Evolutionary conservation across 2,113 vertebrate genomes (phyloP).

Genomic region (Canis aureus): DNA sequence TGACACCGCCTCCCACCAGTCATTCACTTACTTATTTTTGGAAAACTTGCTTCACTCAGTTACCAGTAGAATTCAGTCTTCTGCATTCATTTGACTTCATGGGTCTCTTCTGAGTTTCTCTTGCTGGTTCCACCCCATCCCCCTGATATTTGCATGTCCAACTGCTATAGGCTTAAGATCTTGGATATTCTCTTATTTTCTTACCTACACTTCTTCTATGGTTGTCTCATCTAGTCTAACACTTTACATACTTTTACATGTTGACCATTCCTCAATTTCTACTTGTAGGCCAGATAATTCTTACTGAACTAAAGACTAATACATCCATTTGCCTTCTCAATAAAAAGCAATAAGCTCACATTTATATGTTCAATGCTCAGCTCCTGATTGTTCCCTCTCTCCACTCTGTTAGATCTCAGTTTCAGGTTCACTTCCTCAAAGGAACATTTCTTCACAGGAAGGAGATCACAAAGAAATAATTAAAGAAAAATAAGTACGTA

Average conservation of each 20-base stretch:
- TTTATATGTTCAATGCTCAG: background rate
- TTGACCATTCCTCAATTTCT: background rate
- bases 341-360: background rate
- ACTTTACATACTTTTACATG: background rate
- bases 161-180: background rate
- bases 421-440: background rate
- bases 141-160: background rate
- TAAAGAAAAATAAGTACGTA: background rate
- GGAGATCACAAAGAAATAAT: background rate
- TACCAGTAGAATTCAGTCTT: background rate
- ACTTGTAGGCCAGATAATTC: background rate
- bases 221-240: background rate
- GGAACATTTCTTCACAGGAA: background rate
- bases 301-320: background rate
- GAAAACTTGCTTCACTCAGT: background rate
- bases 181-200: background rate
- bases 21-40: conserved; percentile 6
- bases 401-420: background rate
- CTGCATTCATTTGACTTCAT: background rate
- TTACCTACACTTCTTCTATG: background rate
- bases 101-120: background rate
- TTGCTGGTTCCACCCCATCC: background rate
- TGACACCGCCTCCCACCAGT: background rate
- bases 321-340: background rate
- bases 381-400: background rate